Evolutionary conservation across 2,888 invertebrate genomes (phyloP), one percentile per base, ranked within the genome.

Genomic region (Ochropacha duplaris): DNA sequence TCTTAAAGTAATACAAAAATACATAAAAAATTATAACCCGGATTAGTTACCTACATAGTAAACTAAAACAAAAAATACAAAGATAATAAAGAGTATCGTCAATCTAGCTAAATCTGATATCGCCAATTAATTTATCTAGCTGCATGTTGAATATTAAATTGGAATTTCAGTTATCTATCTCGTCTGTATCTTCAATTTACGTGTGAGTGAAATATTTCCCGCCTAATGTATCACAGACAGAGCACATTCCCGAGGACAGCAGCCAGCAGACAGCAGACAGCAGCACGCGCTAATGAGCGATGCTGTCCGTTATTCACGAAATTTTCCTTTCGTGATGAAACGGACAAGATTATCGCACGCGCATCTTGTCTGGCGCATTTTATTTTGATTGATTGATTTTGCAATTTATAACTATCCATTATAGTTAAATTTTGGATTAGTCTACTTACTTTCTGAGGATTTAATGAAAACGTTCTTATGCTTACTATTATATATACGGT

Each of bases 301-400:
- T 12, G 19, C 12, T 28, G 16, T 44, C 12, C 14, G 54, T 54
- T 39, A 54, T 54, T 54, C 54, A 36, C 54, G 50, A 57, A 57
- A 57, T 54, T 54, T 57, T 54, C 57, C 39, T 54, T 54, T 36
- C 19, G 36, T 39, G 36, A 44, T n/a, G 9, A 19, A 44, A 44
- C 9, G 8, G 44, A 44, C 44, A 19, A 44, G 19, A 44, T 44
- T 9, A 19, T 44, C 19, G 44, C 44, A 44, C 44, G 44, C 44
- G 9, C 44, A 39, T 5, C n/a, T 44, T 2, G 19, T 16, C 19
- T 36, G n/a, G n/a, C n/a, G 14, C 34, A 14, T 34, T 36, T n/a
- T 36, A n/a, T n/a, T n/a, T n/a, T n/a, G n/a, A n/a, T n/a, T n/a
- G n/a, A n/a, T n/a, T n/a, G n/a, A n/a, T n/a, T n/a, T n/a, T n/a